phyloP scores from a whole-genome alignment of 2,888 invertebrate genomes.

The Cerastis leucographa region DNA sequence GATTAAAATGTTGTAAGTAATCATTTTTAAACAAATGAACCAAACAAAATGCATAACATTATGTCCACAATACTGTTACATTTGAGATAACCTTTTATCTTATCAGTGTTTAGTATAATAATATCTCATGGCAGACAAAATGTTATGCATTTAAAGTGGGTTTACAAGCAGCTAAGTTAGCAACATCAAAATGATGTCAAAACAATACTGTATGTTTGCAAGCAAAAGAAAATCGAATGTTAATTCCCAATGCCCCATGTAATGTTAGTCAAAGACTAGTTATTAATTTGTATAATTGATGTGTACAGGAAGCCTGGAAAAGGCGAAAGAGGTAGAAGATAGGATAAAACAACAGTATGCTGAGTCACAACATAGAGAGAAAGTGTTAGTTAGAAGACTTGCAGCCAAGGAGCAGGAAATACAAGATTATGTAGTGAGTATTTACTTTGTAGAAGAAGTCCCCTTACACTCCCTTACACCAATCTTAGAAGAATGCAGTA shows the following conservation, averaged over 20 bases:
- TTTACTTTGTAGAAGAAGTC: background rate
- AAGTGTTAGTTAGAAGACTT: constrained; percentile 97
- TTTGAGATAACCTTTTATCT: constrained; percentile 49
- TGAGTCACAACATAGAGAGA: constrained; percentile 97
- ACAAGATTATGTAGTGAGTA: constrained; percentile 97
- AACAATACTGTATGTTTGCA: constrained; percentile 41
- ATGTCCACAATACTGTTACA: constrained; percentile 39
- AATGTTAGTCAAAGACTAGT: constrained; percentile 1
- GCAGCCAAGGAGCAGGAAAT: constrained; percentile 99
- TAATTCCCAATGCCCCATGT: background rate
- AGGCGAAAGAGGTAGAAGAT: constrained; percentile 94
- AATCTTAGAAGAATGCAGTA: background rate
- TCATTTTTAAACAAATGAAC: constrained; percentile 34
- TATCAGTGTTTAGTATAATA: constrained; percentile 46
- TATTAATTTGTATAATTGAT: constrained; percentile 65
- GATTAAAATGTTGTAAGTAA: constrained; percentile 78
- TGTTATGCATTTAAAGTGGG: constrained; percentile 46
- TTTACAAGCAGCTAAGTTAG: constrained; percentile 39
- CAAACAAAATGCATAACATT: constrained; percentile 42
- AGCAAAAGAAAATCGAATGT: constrained; percentile 27
- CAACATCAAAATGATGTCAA: constrained; percentile 22
- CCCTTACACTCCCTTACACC: background rate
- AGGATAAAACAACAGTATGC: constrained; percentile 95
- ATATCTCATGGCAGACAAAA: constrained; percentile 42
- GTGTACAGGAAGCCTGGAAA: constrained; percentile 92